phyloP scores from a whole-genome alignment of 2,797 vertebrate genomes.

The Rhinoraja longicauda region DNA sequence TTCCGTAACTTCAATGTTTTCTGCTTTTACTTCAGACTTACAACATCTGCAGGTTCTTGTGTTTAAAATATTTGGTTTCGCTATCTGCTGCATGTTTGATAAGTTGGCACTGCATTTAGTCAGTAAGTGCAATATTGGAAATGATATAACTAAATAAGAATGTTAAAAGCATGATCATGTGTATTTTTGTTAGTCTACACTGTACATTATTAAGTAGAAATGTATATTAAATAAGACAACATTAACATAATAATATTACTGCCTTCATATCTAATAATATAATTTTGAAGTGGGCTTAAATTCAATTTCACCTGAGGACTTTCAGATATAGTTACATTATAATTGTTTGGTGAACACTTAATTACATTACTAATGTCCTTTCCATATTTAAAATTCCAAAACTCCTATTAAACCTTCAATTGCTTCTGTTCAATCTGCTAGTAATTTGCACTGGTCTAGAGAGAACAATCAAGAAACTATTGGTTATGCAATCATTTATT shows the following conservation, averaged over 20 bases:
- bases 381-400: background rate
- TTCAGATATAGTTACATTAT: background rate
- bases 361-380: background rate
- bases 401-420: background rate
- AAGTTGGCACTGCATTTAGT: background rate
- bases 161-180: background rate
- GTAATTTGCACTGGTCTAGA: background rate
- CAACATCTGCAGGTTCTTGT: no score
- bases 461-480: background rate
- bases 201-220: background rate
- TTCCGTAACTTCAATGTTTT: no score
- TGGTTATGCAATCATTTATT: background rate
- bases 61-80: no score
- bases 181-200: background rate
- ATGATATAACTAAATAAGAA: background rate
- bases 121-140: background rate
- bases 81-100: background rate
- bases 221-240: background rate
- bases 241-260: background rate
- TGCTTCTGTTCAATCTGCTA: background rate
- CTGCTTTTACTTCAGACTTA: no score
- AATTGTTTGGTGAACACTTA: background rate
- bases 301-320: background rate
- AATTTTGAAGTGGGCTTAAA: background rate
- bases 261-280: background rate